Conservation (phyloP, 2,888 invertebrate genomes). For the Anagyrus pseudococci region DNA sequence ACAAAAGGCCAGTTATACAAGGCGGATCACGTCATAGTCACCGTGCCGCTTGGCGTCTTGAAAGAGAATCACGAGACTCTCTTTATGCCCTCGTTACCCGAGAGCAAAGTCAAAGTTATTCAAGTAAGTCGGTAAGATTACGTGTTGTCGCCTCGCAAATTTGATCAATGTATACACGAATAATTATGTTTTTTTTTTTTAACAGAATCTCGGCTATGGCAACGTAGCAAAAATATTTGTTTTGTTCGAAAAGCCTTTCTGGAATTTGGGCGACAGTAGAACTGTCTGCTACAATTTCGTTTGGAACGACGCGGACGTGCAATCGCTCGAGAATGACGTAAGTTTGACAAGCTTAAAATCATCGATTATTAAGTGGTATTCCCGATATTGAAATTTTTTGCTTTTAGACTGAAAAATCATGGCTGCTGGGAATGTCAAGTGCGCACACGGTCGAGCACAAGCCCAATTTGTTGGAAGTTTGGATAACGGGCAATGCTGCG, state of each 20-base stretch:
- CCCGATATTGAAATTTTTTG: background rate
- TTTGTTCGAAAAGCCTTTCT: constrained; percentile 71
- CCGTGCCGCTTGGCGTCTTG: constrained; percentile 74
- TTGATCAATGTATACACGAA: background rate
- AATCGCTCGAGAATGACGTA: constrained; percentile 17
- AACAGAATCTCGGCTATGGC: constrained; percentile 69
- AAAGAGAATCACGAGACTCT: constrained; percentile 66
- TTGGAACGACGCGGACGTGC: constrained; percentile 66
- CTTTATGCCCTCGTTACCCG: constrained; percentile 67
- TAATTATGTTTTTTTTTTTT: background rate
- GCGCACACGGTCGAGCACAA: constrained; percentile 70
- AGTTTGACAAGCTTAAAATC: background rate
- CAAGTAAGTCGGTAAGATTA: constrained; percentile 46
- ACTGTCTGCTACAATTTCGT: constrained; percentile 62
- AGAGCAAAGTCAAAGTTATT: constrained; percentile 66
- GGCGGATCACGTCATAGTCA: constrained; percentile 73
- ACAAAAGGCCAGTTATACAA: constrained; percentile 64
- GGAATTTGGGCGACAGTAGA: constrained; percentile 56
- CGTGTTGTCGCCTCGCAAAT: background rate
- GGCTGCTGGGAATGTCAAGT: constrained; percentile 70
- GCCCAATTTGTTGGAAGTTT: constrained; percentile 69
- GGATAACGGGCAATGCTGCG: constrained; percentile 71
- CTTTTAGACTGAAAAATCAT: constrained; percentile 57
- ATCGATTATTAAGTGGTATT: background rate
- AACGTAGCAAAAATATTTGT: constrained; percentile 73